phyloP scores from a whole-genome alignment of 2,113 vertebrate species.

The Callipepla californica region DNA sequence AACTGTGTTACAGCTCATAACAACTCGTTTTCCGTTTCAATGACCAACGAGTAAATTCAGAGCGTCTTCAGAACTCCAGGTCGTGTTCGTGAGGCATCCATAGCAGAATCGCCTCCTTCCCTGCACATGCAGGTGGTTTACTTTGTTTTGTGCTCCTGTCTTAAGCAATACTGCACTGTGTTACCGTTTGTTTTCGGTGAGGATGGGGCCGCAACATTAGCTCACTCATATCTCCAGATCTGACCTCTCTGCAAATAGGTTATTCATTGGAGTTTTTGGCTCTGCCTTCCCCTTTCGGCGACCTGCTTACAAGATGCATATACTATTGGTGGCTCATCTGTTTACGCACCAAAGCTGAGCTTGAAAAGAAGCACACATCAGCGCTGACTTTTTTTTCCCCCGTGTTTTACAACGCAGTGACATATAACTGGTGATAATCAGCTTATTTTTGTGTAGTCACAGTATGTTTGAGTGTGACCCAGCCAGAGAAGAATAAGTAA shows the following conservation, averaged over 20 bases:
- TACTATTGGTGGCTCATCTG: accelerated
- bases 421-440: not conserved
- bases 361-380: not conserved
- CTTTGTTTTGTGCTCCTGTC: not conserved
- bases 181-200: not conserved
- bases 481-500: not conserved
- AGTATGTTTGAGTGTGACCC: accelerated
- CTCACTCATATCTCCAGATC: not conserved
- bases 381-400: not conserved
- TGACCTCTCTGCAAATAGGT: not conserved
- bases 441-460: not conserved
- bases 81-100: not conserved
- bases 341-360: not conserved
- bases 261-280: not conserved
- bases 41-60: conserved; percentile 41
- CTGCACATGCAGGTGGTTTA: not conserved
- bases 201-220: not conserved
- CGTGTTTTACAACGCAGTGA: not conserved
- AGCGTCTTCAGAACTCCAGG: conserved; percentile 33
- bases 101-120: conserved; percentile 1
- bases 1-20: conserved; percentile 27
- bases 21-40: conserved; percentile 53
- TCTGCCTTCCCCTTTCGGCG: not conserved
- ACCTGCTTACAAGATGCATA: not conserved
- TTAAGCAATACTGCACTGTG: not conserved